A percentile compares a stretch with the other conserved stretches of the same genome.
These are phyloP conservation scores for Ennomos fuscantarius DNA, from an alignment of 2,888 invertebrate genomes.

Conservation along the genomic window DNA sequence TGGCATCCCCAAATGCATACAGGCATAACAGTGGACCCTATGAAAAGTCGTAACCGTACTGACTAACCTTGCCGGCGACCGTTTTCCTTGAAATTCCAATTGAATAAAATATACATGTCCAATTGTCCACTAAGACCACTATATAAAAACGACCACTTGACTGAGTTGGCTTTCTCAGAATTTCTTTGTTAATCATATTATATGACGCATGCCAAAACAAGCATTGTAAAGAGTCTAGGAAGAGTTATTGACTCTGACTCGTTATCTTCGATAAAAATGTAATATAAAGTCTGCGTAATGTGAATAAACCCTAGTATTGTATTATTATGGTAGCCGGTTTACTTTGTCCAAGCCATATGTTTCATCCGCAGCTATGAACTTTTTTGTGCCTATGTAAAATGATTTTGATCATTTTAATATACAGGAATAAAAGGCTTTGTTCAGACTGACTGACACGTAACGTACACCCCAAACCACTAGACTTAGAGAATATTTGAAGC, in stretches of 20 bases:
- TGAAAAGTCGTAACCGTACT: too few relatives aligned
- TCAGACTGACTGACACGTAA: too few relatives aligned
- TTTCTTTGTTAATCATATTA: conserved; percentile 17
- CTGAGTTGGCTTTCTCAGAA: conserved; percentile 12
- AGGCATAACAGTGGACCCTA: too few relatives aligned
- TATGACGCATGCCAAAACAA: conserved; percentile 14
- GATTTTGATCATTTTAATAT: too few relatives aligned
- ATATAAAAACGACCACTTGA: conserved; percentile 9
- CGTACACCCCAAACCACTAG: too few relatives aligned
- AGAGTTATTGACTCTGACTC: conserved; percentile 50
- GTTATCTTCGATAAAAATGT: conserved; percentile 61
- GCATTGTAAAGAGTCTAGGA: conserved; percentile 48
- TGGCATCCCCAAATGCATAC: too few relatives aligned
- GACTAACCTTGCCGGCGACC: neutral
- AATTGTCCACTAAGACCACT: neutral
- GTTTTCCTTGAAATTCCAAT: conserved; percentile 19
- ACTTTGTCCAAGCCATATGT: conserved; percentile 11
- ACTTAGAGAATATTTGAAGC: too few relatives aligned
- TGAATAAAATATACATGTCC: conserved; percentile 1
- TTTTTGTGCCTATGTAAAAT: too few relatives aligned
- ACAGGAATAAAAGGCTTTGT: too few relatives aligned
- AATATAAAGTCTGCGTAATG: conserved; percentile 40
- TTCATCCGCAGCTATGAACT: neutral
- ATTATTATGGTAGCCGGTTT: conserved; percentile 4
- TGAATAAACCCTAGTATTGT: neutral